Evolutionary conservation across 2,113 vertebrate species (phyloP), one percentile per base, ranked within the genome.

Genomic region (Piaya cayana): DNA sequence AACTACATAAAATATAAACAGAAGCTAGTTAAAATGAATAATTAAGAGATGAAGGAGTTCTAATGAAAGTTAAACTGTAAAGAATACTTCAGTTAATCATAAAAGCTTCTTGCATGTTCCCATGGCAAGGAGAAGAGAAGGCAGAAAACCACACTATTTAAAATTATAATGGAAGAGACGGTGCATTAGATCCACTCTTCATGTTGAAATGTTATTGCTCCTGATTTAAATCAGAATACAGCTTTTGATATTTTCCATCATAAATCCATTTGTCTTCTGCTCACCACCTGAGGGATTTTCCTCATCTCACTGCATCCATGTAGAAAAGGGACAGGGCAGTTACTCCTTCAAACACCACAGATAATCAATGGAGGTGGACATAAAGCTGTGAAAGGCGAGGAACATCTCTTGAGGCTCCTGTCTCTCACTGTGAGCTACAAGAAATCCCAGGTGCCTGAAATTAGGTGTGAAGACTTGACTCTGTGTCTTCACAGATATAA

Each of bases 11-110:
- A 90, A 96, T 69, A 64, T 92, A 93, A 92, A 83, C 69, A 96
- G 85, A 80, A 96, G 72, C 55, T 87, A 91, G 85, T 94, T 92
- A 95, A 96, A 96, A 81, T 83, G 47, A 94, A 47, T 80, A 96
- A 96, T 83, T 94, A 86, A 82, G 78, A 93, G 71, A 82, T 2
- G 0, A 95, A 94, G 42, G 43, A 18, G 27, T 90, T 81, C 68
- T 86, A 94, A 91, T 79, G 76, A 89, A 94, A 91, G 60, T 56
- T 86, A 83, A 96, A 91, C 32, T 45, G 20, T 59, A 92, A 88
- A 78, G 36, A 79, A 82, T 80, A 63, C 19, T 71, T 95, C 47
- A 72, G 69, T 88, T 96, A 76, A 68, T 50, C 76, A 62, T 81
- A 53, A 92, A 93, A 77, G n/a, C 30, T 78, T 86, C 62, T 86